phyloP scores from a whole-genome alignment of 2,113 vertebrate genomes.

The Amphiprion ocellaris region DNA sequence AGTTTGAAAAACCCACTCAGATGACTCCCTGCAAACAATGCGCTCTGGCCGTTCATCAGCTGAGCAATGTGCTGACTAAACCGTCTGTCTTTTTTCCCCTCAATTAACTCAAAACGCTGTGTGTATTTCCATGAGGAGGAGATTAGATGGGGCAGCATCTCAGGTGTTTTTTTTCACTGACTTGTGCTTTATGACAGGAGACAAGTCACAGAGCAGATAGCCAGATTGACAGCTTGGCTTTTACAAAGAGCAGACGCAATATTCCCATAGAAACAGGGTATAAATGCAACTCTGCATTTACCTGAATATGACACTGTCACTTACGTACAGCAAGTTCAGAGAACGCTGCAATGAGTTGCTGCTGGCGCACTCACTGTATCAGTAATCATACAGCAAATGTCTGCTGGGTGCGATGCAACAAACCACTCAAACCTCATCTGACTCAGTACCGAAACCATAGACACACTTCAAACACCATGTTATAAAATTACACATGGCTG shows the following conservation, averaged over 20 bases:
- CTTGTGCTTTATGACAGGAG: conserved; percentile 62
- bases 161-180: conserved; percentile 59
- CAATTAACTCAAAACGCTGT: conserved; percentile 60
- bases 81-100: conserved; percentile 54
- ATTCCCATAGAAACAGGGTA: conserved; percentile 33
- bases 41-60: conserved; percentile 64
- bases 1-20: conserved; percentile 32
- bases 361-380: neutral
- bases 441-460: neutral
- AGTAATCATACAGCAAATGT: conserved; percentile 21
- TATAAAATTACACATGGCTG: no score
- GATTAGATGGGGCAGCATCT: conserved; percentile 56
- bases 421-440: conserved; percentile 17
- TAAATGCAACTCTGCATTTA: conserved; percentile 29
- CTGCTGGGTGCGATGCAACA: conserved; percentile 16
- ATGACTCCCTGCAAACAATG: conserved; percentile 57
- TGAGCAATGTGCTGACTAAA: conserved; percentile 72
- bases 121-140: conserved; percentile 54
- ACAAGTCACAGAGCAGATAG: conserved; percentile 34
- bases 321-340: conserved; percentile 28
- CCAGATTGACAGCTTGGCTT: conserved; percentile 38
- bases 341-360: conserved; percentile 18
- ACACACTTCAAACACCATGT: neutral
- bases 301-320: conserved; percentile 15
- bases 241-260: conserved; percentile 39